phyloP scores from a whole-genome alignment of 2,888 invertebrate genomes.

The Chrysolina oricalcia region DNA sequence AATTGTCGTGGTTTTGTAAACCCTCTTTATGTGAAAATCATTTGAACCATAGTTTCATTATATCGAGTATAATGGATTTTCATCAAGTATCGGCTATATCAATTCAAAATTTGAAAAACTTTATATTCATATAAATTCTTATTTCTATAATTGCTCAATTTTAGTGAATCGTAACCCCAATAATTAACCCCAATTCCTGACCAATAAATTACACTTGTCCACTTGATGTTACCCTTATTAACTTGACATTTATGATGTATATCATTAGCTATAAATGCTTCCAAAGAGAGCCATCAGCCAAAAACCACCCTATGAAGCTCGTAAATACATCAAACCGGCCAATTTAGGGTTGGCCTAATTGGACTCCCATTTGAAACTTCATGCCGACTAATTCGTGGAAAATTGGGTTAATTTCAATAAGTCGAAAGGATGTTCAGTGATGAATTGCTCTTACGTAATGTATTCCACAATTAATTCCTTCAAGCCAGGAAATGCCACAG shows the following conservation, averaged over 20 bases:
- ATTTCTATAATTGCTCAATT: constrained; percentile 39
- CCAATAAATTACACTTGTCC: constrained; percentile 46
- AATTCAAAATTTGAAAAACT: too few relatives aligned
- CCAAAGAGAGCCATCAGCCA: constrained; percentile 41
- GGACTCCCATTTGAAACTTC: constrained; percentile 40
- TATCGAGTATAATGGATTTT: too few relatives aligned
- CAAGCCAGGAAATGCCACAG: neutral
- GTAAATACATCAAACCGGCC: constrained; percentile 45
- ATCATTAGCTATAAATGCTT: constrained; percentile 47
- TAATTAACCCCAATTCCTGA: constrained; percentile 46
- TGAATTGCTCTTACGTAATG: neutral
- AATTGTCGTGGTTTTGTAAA: too few relatives aligned
- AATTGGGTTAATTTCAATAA: constrained; percentile 40
- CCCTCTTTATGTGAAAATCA: too few relatives aligned
- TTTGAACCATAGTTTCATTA: too few relatives aligned
- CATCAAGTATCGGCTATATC: too few relatives aligned
- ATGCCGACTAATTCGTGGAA: constrained; percentile 43
- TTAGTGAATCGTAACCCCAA: constrained; percentile 29
- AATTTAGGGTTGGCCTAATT: constrained; percentile 47
- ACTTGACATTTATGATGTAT: constrained; percentile 49
- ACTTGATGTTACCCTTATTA: constrained; percentile 46
- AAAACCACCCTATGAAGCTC: constrained; percentile 45
- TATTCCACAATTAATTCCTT: neutral
- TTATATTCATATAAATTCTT: neutral
- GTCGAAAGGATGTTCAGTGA: constrained; percentile 27